Conservation (phyloP, 2,888 invertebrate species). For the Microctonus hyperodae region DNA sequence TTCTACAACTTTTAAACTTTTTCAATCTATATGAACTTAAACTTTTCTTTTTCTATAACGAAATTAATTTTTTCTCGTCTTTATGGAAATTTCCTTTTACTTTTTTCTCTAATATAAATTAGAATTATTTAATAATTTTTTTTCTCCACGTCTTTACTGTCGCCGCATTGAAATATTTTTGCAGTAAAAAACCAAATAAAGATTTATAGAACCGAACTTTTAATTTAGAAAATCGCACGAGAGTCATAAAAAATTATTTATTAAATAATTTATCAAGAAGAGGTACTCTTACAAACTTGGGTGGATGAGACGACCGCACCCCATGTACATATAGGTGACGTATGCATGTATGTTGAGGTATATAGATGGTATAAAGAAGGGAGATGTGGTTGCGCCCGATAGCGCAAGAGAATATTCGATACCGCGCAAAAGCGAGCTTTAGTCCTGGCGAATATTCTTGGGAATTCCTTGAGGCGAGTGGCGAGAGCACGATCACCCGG, state of each 20-base stretch:
- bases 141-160: background rate
- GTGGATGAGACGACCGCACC: background rate
- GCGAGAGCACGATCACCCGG: slow-evolving; percentile 17
- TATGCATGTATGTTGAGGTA: background rate
- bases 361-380: background rate
- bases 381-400: slow-evolving; percentile 5
- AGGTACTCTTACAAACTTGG: background rate
- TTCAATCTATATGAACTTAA: slow-evolving; percentile 14
- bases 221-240: background rate
- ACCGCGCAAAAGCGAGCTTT: background rate
- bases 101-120: background rate
- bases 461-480: slow-evolving; percentile 6
- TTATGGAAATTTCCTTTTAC: background rate
- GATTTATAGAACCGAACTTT: background rate
- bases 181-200: background rate
- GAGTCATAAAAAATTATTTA: background rate
- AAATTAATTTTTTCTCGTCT: background rate
- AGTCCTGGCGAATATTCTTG: slow-evolving; percentile 17
- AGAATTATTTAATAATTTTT: background rate
- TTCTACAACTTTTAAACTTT: background rate
- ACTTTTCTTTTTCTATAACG: slow-evolving; percentile 7
- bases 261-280: background rate
- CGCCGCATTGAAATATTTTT: background rate
- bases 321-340: background rate
- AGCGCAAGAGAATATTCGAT: slow-evolving; percentile 21